A percentile compares a stretch with the other conserved stretches of the same genome.
Evolutionary conservation across 2,888 invertebrate species (phyloP).

Genomic region (Xestoiulus laeticollis): DNA sequence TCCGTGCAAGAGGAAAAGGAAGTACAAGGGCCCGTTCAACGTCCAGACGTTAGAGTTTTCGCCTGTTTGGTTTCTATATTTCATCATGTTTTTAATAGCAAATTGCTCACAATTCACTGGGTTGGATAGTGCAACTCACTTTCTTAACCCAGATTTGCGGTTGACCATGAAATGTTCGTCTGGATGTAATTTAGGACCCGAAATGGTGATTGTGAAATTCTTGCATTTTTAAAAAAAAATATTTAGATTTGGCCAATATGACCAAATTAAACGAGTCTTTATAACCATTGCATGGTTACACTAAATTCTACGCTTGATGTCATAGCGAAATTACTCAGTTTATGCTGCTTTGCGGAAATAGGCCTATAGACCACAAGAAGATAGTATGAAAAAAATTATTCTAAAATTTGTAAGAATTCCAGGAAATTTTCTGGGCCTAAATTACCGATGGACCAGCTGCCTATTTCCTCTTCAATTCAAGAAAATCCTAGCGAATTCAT

Average conservation of each 20-base stretch:
- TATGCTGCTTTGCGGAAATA: no score
- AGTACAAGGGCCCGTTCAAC: background rate
- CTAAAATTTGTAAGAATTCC: background rate
- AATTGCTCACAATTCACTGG: constrained; percentile 23
- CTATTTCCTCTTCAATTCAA: background rate
- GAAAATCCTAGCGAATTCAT: background rate
- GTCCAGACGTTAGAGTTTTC: constrained; percentile 24
- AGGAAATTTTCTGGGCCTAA: background rate
- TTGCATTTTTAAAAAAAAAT: no score
- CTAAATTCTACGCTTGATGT: no score
- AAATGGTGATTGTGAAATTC: no score
- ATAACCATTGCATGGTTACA: no score
- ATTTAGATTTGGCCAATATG: no score
- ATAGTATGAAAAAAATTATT: no score
- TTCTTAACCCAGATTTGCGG: background rate
- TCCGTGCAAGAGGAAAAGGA: background rate
- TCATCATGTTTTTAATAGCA: background rate
- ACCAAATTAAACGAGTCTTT: no score
- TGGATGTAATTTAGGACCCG: background rate
- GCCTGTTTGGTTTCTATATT: background rate
- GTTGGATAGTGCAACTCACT: background rate
- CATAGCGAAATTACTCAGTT: no score
- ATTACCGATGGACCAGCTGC: background rate
- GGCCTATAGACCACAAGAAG: no score
- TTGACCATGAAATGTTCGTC: background rate